Evolutionary conservation across 1,140 invertebrate genomes (phyloP).

Genomic region (Onthophagus taurus): DNA sequence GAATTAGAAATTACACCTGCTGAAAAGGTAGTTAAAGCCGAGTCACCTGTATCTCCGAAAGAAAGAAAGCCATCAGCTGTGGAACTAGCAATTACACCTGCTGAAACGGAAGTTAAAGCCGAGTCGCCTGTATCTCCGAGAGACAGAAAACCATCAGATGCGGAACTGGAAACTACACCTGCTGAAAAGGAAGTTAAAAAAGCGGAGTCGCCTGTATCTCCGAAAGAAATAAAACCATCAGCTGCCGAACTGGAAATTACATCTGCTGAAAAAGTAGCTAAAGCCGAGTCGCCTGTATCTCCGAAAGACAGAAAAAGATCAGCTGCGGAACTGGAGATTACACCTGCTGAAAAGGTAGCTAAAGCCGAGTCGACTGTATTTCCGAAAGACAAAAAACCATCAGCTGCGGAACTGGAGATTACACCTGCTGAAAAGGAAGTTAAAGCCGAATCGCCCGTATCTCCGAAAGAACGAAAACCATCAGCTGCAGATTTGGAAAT

Average conservation of each 20-base stretch:
- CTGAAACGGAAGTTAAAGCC: not conserved
- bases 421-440: too few relatives aligned
- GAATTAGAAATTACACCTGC: not conserved
- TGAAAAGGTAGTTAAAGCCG: not conserved
- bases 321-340: not conserved
- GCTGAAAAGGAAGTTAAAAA: not conserved
- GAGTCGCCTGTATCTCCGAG: not conserved
- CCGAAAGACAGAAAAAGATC: constrained; percentile 1
- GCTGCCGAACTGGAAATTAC: constrained; percentile 1
- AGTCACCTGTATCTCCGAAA: not conserved
- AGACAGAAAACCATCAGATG: too few relatives aligned
- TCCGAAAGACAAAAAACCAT: too few relatives aligned
- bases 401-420: too few relatives aligned
- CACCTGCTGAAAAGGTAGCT: not conserved
- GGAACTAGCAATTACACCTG: not conserved
- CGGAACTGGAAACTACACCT: too few relatives aligned
- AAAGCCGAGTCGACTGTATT: not conserved
- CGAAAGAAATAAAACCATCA: constrained; percentile 3
- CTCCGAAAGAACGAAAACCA: not conserved
- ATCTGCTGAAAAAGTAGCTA: not conserved
- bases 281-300: not conserved
- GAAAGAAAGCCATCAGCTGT: not conserved
- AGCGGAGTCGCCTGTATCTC: not conserved
- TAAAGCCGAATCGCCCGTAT: too few relatives aligned
- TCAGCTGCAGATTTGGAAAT: constrained; percentile 5